Conservation (phyloP, 1,140 invertebrate species). For the Meteorus sp. region DNA sequence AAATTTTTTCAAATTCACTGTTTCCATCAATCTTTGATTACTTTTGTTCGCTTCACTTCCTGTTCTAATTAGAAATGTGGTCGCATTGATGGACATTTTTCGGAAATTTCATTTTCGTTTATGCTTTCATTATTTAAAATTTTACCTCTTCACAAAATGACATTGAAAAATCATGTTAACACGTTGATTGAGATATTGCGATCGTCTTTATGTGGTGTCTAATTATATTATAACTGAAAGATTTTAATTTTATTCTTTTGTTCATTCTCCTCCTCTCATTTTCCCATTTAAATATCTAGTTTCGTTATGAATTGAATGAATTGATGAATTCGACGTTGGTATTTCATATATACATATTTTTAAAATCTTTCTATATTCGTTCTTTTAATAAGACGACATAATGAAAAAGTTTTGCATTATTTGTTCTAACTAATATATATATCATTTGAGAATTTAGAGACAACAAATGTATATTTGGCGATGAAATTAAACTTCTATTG, state of each 20-base stretch:
- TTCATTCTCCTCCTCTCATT: background rate
- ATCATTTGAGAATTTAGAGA: background rate
- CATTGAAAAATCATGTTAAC: too few species aligned
- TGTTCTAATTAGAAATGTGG: background rate
- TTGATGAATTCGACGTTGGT: background rate
- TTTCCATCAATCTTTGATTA: background rate
- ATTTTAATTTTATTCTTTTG: background rate
- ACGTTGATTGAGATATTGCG: too few species aligned
- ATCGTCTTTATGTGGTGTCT: too few species aligned
- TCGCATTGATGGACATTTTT: too few species aligned
- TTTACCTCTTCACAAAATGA: too few species aligned
- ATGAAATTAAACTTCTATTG: background rate
- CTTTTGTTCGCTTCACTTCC: background rate
- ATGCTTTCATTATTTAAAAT: too few species aligned
- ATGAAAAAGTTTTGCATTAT: too few species aligned
- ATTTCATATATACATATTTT: background rate
- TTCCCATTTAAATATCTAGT: background rate
- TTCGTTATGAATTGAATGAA: conserved; percentile 12
- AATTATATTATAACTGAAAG: too few species aligned
- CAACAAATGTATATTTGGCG: background rate
- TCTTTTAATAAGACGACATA: background rate
- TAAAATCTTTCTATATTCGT: background rate
- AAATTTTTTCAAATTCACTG: too few species aligned
- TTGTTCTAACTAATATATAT: background rate
- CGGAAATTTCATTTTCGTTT: too few species aligned